Evolutionary conservation across 2,888 invertebrate species (phyloP).

Genomic region (Diloba caeruleocephala): DNA sequence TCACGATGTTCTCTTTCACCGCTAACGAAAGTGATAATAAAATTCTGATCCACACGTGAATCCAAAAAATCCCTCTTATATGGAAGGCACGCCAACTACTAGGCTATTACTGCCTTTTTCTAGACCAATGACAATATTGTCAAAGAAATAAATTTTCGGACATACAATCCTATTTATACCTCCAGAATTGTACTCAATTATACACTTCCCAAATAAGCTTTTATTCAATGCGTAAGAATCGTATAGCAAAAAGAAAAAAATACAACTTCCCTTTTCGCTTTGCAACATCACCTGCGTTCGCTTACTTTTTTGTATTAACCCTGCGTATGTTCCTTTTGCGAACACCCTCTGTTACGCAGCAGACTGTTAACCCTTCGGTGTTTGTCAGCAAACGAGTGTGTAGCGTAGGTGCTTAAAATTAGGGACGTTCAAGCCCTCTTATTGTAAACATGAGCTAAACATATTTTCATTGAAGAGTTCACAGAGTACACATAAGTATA

Average conservation of each 20-base stretch:
- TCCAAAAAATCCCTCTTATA: too few relatives aligned
- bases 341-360: slow-evolving; percentile 78
- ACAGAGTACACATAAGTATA: slow-evolving; percentile 21
- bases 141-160: too few relatives aligned
- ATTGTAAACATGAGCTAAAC: slow-evolving; percentile 66
- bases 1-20: too few relatives aligned
- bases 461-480: slow-evolving; percentile 45
- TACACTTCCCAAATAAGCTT: slow-evolving; percentile 25
- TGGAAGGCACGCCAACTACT: too few relatives aligned
- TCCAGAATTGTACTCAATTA: slow-evolving; percentile 21
- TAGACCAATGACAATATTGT: too few relatives aligned
- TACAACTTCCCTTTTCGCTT: slow-evolving; percentile 41
- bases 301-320: slow-evolving; percentile 72
- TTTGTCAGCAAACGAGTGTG: slow-evolving; percentile 76
- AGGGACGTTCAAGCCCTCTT: slow-evolving; percentile 68
- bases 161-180: background rate
- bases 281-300: slow-evolving; percentile 52
- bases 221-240: slow-evolving; percentile 34
- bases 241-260: slow-evolving; percentile 32
- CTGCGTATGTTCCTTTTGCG: slow-evolving; percentile 69
- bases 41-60: too few relatives aligned
- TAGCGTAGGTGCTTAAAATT: slow-evolving; percentile 70
- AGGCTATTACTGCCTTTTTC: too few relatives aligned
- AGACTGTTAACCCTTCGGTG: slow-evolving; percentile 85
- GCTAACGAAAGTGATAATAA: too few relatives aligned